Evolutionary conservation across 2,888 invertebrate genomes (phyloP), one percentile per base, ranked within the genome.

Genomic region (Cerastis rubricosa): DNA sequence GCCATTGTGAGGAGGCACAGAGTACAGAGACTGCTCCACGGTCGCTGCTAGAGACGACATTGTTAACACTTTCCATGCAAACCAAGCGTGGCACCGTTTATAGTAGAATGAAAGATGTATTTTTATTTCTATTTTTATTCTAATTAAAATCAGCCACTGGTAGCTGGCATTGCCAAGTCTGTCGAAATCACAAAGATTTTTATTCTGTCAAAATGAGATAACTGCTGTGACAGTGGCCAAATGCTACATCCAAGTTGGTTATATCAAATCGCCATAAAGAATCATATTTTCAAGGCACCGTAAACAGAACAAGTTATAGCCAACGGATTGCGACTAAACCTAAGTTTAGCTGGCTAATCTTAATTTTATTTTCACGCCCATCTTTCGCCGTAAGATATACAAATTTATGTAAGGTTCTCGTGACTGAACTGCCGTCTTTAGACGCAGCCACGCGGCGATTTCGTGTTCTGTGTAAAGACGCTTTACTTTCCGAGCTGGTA

Each of bases 401-500:
- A 51, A 2, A 51, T 25, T 54, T 54, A n/a, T 3, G 11, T 54
- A 25, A 25, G 14, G 8, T 35, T 9, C 19, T 61, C 61, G 22
- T 35, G 29, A 35, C 19, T 29, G 68, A 19, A n/a, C 17, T 57
- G 40, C 40, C 5, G 25, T 22, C 5, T 43, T 6, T 17, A 63
- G 25, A 29, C 0, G 9, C 22, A 43, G 9, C 12, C 29, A 11
- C 4, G 35, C 69, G 14, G 19, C 0, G 6, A 12, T 71, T 29
- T 22, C 3, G 8, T n/a, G 22, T 11, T 59, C 49, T 67, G 40
- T 59, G 29, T 3, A 29, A 59, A 57, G 45, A 35, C 35, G 45
- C 6, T 51, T 61, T 67, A 67, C 54, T 80, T 74, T 54, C 66
- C 66, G 25, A 74, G 47, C 61, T 54, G 61, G 11, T 67, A 47